These are phyloP conservation scores for Scelioninae gen. 2 DNA, from an alignment of 2,888 invertebrate genomes.

Conservation along the genomic window DNA sequence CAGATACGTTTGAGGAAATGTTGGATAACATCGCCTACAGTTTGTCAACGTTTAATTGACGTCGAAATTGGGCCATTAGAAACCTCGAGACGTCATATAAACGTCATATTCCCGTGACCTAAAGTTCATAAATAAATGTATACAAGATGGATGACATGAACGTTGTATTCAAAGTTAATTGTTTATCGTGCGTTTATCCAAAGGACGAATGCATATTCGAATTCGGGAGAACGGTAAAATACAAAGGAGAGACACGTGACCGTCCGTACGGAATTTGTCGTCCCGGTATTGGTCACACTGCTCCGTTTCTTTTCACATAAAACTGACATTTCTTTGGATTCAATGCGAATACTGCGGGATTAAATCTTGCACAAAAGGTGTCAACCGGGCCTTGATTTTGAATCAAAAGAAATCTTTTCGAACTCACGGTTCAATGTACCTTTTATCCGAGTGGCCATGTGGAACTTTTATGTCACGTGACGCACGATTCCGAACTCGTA, in stretches of 20 bases:
- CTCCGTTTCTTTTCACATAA: constrained; percentile 30
- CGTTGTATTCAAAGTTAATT: not conserved
- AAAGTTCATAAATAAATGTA: too few species aligned
- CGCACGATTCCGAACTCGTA: too few species aligned
- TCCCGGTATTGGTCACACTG: constrained; percentile 16
- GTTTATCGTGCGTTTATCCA: too few species aligned
- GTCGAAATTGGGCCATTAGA: too few species aligned
- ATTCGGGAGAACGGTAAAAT: not conserved
- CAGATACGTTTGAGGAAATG: too few species aligned
- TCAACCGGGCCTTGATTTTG: constrained; percentile 43
- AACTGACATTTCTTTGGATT: constrained; percentile 44
- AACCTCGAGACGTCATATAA: too few species aligned
- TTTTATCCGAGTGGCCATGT: constrained; percentile 18
- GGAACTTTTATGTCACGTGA: constrained; percentile 15
- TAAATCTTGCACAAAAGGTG: constrained; percentile 43
- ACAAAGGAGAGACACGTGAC: not conserved
- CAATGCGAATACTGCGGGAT: constrained; percentile 31
- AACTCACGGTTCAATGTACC: constrained; percentile 36
- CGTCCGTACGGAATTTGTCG: constrained; percentile 2
- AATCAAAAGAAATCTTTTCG: constrained; percentile 47
- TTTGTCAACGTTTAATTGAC: too few species aligned
- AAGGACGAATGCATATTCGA: too few species aligned
- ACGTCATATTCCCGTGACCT: too few species aligned
- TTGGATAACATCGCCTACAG: too few species aligned
- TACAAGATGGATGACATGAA: too few species aligned